phyloP scores from a whole-genome alignment of 1,140 invertebrate species.

The Brachystomella parvula region DNA sequence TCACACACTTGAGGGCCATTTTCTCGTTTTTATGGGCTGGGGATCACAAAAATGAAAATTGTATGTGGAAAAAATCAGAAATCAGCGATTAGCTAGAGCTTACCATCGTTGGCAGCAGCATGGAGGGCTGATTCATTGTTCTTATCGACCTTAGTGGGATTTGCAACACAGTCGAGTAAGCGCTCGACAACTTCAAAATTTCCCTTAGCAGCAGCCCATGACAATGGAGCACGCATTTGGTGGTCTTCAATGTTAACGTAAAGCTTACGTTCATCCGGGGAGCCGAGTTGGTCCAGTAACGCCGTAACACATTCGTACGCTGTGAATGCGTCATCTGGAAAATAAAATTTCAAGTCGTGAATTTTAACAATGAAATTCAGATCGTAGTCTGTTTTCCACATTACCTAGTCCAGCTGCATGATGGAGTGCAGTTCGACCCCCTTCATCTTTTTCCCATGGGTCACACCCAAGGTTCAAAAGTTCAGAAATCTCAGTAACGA shows the following conservation, averaged over 20 bases:
- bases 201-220: conserved; percentile 5
- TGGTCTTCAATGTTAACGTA: neutral
- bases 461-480: neutral
- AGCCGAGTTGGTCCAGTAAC: neutral
- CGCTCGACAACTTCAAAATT: neutral
- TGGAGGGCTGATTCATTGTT: neutral
- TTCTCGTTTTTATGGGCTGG: neutral
- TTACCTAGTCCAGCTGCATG: conserved; percentile 3
- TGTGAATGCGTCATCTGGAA: neutral
- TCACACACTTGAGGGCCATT: neutral
- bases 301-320: neutral
- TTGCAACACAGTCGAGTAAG: neutral
- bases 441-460: conserved; percentile 5
- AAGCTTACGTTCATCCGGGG: neutral
- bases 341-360: neutral
- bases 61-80: too few species aligned
- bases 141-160: neutral
- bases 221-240: neutral
- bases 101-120: neutral
- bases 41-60: neutral
- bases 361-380: neutral
- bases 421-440: conserved; percentile 10
- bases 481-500: neutral
- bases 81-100: too few species aligned
- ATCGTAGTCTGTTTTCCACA: too few species aligned